These are phyloP conservation scores for Drosophila paranaensis DNA, from an alignment of 2,888 invertebrate genomes.

Conservation along the genomic window DNA sequence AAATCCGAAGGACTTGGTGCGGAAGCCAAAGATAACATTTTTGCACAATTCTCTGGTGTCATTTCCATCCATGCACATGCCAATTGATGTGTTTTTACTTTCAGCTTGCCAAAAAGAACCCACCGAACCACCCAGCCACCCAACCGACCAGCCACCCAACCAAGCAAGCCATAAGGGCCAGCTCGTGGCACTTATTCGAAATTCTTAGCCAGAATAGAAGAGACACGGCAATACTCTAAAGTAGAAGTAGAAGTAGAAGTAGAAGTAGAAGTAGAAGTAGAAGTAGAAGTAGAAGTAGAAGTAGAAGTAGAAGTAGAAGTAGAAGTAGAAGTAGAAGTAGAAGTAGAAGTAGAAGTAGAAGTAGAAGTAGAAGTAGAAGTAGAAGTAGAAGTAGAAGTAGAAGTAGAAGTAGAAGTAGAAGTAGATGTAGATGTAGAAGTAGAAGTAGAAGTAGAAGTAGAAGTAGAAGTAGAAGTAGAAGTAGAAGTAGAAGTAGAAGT, in stretches of 20 bases:
- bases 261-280: background rate
- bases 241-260: background rate
- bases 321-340: background rate
- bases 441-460: no score
- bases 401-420: background rate
- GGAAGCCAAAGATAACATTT: conserved; percentile 84
- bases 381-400: background rate
- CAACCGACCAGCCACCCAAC: background rate
- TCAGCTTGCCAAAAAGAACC: conserved; percentile 52
- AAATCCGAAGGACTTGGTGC: conserved; percentile 80
- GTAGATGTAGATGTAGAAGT: no score
- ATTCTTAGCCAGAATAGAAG: background rate
- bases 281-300: no score
- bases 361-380: no score
- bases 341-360: no score
- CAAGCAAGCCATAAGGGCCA: conserved; percentile 23
- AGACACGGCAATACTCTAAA: background rate
- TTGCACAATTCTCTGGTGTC: conserved; percentile 82
- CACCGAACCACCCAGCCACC: background rate
- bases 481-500: background rate
- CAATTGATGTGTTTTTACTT: conserved; percentile 83
- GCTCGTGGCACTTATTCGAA: conserved; percentile 24
- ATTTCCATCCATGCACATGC: conserved; percentile 83
- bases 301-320: no score
- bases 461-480: no score